Conservation (phyloP, 2,797 vertebrate species). For the Semaprochilodus insignis region DNA sequence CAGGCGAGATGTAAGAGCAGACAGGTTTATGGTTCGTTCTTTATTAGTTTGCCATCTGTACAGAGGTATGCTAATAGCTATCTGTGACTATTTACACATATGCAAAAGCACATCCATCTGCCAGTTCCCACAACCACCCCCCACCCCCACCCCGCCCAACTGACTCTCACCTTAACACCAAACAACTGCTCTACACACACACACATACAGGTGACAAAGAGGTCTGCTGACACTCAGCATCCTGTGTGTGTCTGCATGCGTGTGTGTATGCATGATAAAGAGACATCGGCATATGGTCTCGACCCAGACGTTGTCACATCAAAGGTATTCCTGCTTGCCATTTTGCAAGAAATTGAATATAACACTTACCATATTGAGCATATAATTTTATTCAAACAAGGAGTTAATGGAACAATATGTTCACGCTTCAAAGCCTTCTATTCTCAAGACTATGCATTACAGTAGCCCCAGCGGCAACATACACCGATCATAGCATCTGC, state of each 20-base stretch:
- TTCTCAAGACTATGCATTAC: conserved; percentile 19
- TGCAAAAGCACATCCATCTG: conserved; percentile 89
- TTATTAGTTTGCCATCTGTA: conserved; percentile 89
- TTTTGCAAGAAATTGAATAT: not conserved
- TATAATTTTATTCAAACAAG: conserved; percentile 20
- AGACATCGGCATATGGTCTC: conserved; percentile 17
- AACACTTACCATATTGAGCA: conserved; percentile 12
- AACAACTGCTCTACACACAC: conserved; percentile 87
- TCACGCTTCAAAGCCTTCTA: not conserved
- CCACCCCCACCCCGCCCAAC: conserved; percentile 62
- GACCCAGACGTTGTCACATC: conserved; percentile 13
- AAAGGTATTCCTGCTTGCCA: not conserved
- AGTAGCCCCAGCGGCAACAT: not conserved
- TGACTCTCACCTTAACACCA: conserved; percentile 83
- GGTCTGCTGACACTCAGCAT: conserved; percentile 76
- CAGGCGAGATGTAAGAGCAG: conserved; percentile 72
- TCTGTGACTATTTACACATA: conserved; percentile 82
- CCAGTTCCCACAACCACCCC: conserved; percentile 74
- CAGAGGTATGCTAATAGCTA: conserved; percentile 84
- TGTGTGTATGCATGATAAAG: conserved; percentile 22
- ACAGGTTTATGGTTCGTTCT: conserved; percentile 84
- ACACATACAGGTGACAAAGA: conserved; percentile 76
- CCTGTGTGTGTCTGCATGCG: conserved; percentile 31
- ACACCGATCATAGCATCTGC: not conserved
- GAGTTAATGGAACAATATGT: conserved; percentile 18